Conservation (phyloP, 2,888 invertebrate genomes). For the Sycophila texana region DNA sequence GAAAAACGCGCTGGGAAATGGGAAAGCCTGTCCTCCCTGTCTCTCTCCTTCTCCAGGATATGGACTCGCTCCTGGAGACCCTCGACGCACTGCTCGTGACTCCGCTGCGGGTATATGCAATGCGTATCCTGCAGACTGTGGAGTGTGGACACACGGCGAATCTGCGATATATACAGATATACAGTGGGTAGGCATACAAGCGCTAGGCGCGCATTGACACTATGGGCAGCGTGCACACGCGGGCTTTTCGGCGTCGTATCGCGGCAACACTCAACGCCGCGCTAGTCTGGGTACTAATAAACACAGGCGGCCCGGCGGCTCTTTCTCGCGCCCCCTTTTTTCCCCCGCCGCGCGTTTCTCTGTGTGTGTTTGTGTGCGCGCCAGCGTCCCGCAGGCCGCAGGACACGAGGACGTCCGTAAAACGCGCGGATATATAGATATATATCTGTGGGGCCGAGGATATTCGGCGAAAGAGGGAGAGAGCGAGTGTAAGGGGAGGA, state of each 20-base stretch:
- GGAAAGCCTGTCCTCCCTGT: no score
- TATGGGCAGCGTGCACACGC: not conserved
- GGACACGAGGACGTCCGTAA: conserved; percentile 5
- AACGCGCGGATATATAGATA: conserved; percentile 1
- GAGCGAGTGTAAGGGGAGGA: not conserved
- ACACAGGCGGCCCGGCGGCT: not conserved
- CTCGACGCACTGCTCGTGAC: no score
- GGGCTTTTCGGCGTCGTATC: not conserved
- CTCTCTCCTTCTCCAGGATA: no score
- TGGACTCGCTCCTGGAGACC: no score
- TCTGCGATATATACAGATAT: no score
- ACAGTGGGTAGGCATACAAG: no score
- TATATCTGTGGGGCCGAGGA: conserved; percentile 5
- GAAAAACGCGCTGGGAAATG: no score
- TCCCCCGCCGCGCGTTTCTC: not conserved
- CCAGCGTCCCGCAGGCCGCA: conserved; percentile 15
- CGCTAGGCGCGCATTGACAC: no score
- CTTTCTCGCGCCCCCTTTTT: conserved; percentile 14
- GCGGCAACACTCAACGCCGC: not conserved
- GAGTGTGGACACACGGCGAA: no score
- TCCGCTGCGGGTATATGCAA: no score
- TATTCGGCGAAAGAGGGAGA: conserved; percentile 17
- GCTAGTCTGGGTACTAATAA: conserved; percentile 30
- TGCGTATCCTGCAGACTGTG: no score
- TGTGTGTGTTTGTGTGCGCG: not conserved